Percentiles rank a stretch among this genome's conserved stretches.
These are phyloP conservation scores for Archocentrus centrarchus DNA, from an alignment of 2,113 vertebrate species.

Conservation along the genomic window DNA sequence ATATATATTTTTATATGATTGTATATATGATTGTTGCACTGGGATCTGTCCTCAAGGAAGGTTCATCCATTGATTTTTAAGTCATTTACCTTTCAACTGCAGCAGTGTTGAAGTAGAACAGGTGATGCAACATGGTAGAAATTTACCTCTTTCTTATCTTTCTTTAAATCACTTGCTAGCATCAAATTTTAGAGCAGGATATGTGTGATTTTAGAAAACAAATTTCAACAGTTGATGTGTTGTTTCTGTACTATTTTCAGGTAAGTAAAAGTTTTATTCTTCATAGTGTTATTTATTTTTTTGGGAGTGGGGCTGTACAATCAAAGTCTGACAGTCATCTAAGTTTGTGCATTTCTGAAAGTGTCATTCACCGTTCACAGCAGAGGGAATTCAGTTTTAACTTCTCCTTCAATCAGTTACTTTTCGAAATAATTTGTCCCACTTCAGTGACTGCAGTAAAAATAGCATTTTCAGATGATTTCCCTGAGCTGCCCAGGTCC, in stretches of 20 bases:
- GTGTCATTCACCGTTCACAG: rapidly evolving
- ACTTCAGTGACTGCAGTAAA: not conserved
- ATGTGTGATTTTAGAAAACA: rapidly evolving
- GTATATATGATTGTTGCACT: too few relatives aligned
- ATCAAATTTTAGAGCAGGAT: not conserved
- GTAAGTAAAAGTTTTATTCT: not conserved
- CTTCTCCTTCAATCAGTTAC: not conserved
- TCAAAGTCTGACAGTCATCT: not conserved
- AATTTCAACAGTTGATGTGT: not conserved
- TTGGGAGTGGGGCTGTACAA: not conserved
- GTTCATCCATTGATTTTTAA: not conserved
- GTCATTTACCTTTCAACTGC: not conserved
- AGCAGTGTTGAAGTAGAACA: not conserved
- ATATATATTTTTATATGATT: too few relatives aligned
- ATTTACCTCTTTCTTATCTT: not conserved
- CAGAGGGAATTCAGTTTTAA: not conserved
- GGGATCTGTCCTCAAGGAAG: too few relatives aligned
- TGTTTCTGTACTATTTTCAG: not conserved
- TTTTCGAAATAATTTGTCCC: constrained; percentile 3
- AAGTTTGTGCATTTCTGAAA: not conserved
- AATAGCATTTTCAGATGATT: constrained; percentile 1
- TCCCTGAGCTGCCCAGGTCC: constrained; percentile 16
- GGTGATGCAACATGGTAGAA: not conserved
- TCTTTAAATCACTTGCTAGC: not conserved
- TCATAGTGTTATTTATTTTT: not conserved